A percentile compares a stretch with the other conserved stretches of the same genome.
Conservation (phyloP, 2,113 vertebrate genomes). For the Micronycteris hirsuta region DNA sequence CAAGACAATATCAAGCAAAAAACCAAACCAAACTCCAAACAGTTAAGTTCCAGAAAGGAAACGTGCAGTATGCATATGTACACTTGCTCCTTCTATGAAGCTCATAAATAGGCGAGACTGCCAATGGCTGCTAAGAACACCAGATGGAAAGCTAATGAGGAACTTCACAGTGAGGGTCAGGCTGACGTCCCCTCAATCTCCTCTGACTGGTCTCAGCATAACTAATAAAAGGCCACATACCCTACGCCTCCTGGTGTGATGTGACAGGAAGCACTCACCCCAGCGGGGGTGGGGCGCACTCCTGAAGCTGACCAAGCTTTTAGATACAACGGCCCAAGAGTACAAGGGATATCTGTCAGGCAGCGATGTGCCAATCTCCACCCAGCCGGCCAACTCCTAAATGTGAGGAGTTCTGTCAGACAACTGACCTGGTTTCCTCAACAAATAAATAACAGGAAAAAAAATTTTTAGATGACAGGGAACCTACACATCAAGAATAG, state of each 20-base stretch:
- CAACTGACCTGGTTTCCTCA: not conserved
- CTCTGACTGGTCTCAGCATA: not conserved
- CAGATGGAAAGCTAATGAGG: not conserved
- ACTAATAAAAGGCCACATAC: not conserved
- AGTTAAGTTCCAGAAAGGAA: not conserved
- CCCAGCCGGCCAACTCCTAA: not conserved
- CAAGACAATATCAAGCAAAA: not conserved
- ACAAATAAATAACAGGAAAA: not conserved
- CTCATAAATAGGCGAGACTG: not conserved
- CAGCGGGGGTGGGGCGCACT: not conserved
- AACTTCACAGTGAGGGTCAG: not conserved
- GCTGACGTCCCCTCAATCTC: not conserved
- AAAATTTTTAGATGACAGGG: not conserved
- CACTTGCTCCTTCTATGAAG: not conserved
- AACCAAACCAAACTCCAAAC: not conserved
- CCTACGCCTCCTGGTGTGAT: not conserved
- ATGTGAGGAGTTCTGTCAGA: not conserved
- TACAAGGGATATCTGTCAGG: not conserved
- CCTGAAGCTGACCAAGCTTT: not conserved
- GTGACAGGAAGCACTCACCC: rapidly evolving
- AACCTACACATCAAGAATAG: not conserved
- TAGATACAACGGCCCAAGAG: not conserved
- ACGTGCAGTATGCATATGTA: not conserved
- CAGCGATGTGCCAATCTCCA: not conserved
- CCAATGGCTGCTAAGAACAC: not conserved